Percentiles rank a stretch among this genome's conserved stretches.
These are phyloP conservation scores for Tokudaia muenninki DNA, from an alignment of 2,797 vertebrate genomes.

Conservation along the genomic window DNA sequence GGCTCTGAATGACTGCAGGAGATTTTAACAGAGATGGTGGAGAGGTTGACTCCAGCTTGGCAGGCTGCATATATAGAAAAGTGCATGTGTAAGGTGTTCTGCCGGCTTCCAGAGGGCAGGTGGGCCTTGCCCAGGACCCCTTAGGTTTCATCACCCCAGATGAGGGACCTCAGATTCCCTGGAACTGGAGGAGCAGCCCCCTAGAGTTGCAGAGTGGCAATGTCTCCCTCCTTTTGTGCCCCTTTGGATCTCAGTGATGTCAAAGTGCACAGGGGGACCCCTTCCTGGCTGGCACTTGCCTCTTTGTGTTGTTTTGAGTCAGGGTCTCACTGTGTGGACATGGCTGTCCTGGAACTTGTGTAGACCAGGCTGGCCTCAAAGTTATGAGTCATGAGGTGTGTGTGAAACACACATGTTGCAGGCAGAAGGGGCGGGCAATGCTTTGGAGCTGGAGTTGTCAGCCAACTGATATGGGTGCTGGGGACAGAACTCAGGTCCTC, in stretches of 20 bases:
- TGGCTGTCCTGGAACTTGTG: not conserved
- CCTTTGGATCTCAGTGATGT: not conserved
- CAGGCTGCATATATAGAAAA: not conserved
- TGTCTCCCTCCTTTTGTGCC: not conserved
- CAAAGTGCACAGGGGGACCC: not conserved
- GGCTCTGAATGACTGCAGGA: not conserved
- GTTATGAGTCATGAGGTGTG: not conserved
- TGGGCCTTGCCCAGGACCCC: not conserved
- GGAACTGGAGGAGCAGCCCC: not conserved
- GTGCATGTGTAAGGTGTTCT: not conserved
- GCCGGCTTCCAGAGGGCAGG: not conserved
- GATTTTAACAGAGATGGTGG: not conserved
- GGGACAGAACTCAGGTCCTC: not conserved
- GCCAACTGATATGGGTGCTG: not conserved
- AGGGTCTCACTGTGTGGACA: not conserved
- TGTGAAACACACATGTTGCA: not conserved
- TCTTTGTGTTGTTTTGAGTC: not conserved
- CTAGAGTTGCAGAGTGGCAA: not conserved
- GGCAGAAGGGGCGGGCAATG: not conserved
- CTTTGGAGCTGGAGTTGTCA: not conserved
- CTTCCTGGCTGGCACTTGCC: not conserved
- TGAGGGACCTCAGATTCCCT: not conserved
- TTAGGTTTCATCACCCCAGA: not conserved
- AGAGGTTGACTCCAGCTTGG: no score
- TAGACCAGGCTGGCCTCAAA: not conserved